A percentile compares a stretch with the other conserved stretches of the same genome.
Conservation (phyloP, 1,140 invertebrate species). For the Cydia fagiglandana region DNA sequence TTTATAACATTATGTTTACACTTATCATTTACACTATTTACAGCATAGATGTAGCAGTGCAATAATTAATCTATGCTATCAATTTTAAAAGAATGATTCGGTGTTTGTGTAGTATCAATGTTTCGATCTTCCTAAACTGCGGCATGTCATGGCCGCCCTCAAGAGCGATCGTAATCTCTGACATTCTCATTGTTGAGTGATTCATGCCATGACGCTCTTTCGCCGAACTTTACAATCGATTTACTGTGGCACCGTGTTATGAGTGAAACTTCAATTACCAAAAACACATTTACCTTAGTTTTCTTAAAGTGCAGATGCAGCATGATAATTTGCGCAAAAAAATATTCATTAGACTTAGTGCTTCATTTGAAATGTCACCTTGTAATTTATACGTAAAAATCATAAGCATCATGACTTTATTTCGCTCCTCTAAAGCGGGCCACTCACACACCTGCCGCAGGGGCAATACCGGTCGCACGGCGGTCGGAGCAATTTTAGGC, state of each 20-base stretch:
- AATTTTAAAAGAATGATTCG: neutral
- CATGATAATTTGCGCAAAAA: no score
- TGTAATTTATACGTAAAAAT: no score
- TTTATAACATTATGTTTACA: neutral
- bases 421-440: no score
- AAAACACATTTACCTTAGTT: neutral
- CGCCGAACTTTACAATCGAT: neutral
- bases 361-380: no score
- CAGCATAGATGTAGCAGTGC: neutral
- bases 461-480: no score
- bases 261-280: no score
- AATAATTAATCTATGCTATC: constrained; percentile 10
- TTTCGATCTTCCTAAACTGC: constrained; percentile 4
- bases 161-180: neutral
- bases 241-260: neutral
- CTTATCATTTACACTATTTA: neutral
- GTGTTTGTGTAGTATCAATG: neutral
- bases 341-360: no score
- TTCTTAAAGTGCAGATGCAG: no score
- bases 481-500: no score
- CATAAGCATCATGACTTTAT: no score
- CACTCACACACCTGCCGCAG: no score
- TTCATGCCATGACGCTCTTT: neutral
- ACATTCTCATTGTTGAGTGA: constrained; percentile 3
- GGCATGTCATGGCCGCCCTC: constrained; percentile 1